Base-by-base conservation (phyloP, 2,797 vertebrate genomes). In the Natrix natrix region DNA sequence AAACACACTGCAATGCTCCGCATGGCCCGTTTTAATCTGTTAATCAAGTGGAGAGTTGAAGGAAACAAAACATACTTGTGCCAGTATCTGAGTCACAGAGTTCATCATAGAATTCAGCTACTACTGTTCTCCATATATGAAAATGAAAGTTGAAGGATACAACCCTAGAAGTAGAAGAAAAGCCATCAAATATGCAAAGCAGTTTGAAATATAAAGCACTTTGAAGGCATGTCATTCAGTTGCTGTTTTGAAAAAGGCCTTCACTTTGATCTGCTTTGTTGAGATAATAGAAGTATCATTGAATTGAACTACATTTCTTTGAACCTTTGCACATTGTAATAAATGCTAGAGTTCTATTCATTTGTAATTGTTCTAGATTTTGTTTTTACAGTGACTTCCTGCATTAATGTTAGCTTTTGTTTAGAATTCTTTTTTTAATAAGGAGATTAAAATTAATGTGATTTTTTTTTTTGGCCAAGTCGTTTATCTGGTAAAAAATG, bases 401-500 rank as follows among this genome's bases (percentile, higher is more conserved):
- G 22, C 55, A 28, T 61, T 37, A 5, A 74, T 93, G 94, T 95
- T 96, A n/a, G 2, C 86, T 89, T 93, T 66, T 56, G 86, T 93
- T 91, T 93, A 59, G 54, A 32, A 48, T 24, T 74, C 22, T 74
- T 55, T 89, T 57, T 37, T 52, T 26, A 88, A 88, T 78, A 90
- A 91, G 32, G 2, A 14, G 90, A 61, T 20, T 32, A 94, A 93
- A 91, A 2, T 48, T 63, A n/a, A 54, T 93, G 24, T 3, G 66
- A 37, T 69, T 69, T 66, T 90, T 6, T 6, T 92, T 95, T 87
- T 60, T 91, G 5, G 57, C 17, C 16, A 55, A 57, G 56, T 14
- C 12, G 37, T 83, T 83, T 10, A 83, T 48, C 20, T 48, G 20
- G 10, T 83, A 74, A 83, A 48, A 78, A 83, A 56, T 52, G 60